Base-by-base conservation (phyloP, 2,888 invertebrate species). In the Luperina testacea region DNA sequence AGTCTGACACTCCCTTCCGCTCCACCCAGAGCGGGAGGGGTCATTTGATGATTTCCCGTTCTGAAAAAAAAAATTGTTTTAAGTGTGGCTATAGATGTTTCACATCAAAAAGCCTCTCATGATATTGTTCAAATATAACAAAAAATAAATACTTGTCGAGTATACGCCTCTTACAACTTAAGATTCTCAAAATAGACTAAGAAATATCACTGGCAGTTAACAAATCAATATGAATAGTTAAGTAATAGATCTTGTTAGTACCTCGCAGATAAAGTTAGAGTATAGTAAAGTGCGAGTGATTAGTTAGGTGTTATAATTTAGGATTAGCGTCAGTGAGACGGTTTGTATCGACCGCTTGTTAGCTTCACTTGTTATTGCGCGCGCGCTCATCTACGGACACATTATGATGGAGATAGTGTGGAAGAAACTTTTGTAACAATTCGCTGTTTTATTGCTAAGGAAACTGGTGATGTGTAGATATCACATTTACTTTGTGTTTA, bases 311-410 rank as follows among this genome's bases (percentile, higher is more conserved):
- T 92, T 93, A 94, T 95, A 95, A 95, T 95, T 96, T 96, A 95
- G 94, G 92, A 93, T 96, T 93, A 96, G 93, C 92, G 93, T 94
- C 94, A 93, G 94, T 92, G 90, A 91, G 92, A 90, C 86, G 92
- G 92, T 92, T 92, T 94, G 94, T 92, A 93, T 92, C 91, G 94
- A 90, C 90, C 87, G 95, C 96, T 97, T 95, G 96, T 97, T 96
- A 97, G 95, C 88, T 89, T 92, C 95, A 95, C 96, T 97, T 97
- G 96, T 96, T 96, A 93, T 88, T 91, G 95, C 92, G 94, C 94
- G 94, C 93, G 95, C 95, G 94, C 94, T 91, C 93, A 92, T 91
- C 89, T 87, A 90, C 90, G 82, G 91, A 87, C 90, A 90, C 90
- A 93, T 93, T 94, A 93, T 86, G 42, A 81, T 67, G 90, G 81